These are phyloP conservation scores for Platygyra sinensis DNA, from an alignment of 64 coral and sea anemone species.

Conservation along the genomic window DNA sequence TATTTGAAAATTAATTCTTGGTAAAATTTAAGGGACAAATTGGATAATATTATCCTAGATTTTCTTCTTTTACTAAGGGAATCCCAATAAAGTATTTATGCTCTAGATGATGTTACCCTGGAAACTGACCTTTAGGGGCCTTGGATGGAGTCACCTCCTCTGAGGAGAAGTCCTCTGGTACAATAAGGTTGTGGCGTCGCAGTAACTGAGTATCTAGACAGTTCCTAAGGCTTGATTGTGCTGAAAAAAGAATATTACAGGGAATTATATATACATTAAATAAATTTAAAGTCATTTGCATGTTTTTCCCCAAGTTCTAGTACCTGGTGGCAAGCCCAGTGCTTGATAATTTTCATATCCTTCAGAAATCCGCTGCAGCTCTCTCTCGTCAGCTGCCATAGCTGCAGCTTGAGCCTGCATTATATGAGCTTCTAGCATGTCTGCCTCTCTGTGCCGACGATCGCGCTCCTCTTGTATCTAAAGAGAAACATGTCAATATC, in stretches of 20 bases:
- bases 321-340: constrained; percentile 88
- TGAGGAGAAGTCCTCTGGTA: constrained; percentile 83
- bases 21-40: too few relatives aligned
- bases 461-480: constrained; percentile 86
- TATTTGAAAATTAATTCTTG: too few relatives aligned
- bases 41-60: too few relatives aligned
- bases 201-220: constrained; percentile 79
- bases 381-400: constrained; percentile 93
- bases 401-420: constrained; percentile 92
- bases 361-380: constrained; percentile 68
- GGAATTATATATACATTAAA: too few relatives aligned
- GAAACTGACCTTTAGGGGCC: constrained; percentile 59
- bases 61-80: too few relatives aligned
- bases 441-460: constrained; percentile 74
- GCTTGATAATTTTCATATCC: constrained; percentile 80
- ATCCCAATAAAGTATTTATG: too few relatives aligned
- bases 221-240: constrained; percentile 74
- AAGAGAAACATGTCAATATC: background rate
- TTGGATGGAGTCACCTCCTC: constrained; percentile 42
- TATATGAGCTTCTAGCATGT: constrained; percentile 92
- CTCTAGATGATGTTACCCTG: background rate
- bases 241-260: constrained; percentile 1
- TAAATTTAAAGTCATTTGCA: background rate
- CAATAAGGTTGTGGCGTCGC: constrained; percentile 72
- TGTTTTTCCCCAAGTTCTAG: background rate